Percentiles rank a stretch among this genome's conserved stretches.
Evolutionary conservation across 2,888 invertebrate species (phyloP).

Genomic region (Sinopyrophorus schimmeli): DNA sequence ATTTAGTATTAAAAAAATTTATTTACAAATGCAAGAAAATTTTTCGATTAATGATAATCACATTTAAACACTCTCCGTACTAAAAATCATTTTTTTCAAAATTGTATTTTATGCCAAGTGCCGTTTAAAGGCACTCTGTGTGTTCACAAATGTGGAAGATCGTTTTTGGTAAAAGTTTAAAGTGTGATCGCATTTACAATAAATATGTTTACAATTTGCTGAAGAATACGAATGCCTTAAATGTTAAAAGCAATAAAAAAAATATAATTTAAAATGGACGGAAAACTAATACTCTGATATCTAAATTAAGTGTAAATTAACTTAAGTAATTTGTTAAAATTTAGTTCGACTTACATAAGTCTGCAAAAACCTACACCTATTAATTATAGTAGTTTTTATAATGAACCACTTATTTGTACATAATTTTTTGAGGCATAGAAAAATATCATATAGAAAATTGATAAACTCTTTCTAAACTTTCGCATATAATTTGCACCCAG

Average conservation of each 20-base stretch:
- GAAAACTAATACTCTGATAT: constrained; percentile 20
- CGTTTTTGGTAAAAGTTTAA: constrained; percentile 17
- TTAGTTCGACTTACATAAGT: no score
- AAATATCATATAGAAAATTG: constrained; percentile 4
- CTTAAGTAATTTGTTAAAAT: no score
- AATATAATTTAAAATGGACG: constrained; percentile 19
- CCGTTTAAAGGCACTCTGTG: constrained; percentile 30
- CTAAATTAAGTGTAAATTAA: constrained; percentile 5
- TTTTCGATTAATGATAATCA: no score
- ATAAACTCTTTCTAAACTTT: neutral
- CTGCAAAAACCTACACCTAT: no score
- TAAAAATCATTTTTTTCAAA: no score
- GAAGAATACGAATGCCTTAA: constrained; percentile 9
- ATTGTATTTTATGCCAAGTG: no score
- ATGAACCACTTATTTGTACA: constrained; percentile 4
- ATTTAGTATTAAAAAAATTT: no score
- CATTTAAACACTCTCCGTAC: no score
- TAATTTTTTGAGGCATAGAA: neutral
- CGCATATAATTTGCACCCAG: neutral
- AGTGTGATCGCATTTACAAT: no score
- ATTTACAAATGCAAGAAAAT: no score
- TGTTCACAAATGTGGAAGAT: constrained; percentile 19
- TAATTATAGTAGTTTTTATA: no score
- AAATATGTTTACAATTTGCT: constrained; percentile 2
- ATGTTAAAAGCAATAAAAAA: constrained; percentile 1